These are phyloP conservation scores for Formicarius rufipectus DNA, from an alignment of 2,113 vertebrate genomes.

Conservation along the genomic window DNA sequence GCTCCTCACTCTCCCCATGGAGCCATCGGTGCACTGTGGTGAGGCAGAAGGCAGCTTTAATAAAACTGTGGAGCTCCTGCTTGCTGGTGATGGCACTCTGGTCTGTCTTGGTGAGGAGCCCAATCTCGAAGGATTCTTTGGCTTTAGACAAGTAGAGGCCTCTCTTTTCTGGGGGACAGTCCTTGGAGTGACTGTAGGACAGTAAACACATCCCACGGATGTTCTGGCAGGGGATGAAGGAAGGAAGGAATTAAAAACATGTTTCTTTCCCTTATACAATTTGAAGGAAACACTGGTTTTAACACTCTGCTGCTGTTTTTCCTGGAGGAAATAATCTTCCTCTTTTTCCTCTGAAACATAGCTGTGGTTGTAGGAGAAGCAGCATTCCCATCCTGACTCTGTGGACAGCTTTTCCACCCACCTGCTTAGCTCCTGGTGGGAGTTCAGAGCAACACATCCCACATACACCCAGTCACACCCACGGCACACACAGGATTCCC, in stretches of 20 bases:
- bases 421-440: background rate
- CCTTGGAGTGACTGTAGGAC: conserved; percentile 84
- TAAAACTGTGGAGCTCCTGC: conserved; percentile 89
- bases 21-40: conserved; percentile 78
- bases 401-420: background rate
- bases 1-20: background rate
- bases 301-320: background rate
- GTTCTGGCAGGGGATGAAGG: conserved; percentile 71
- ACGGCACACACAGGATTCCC: background rate
- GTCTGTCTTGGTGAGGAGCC: conserved; percentile 82
- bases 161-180: conserved; percentile 74
- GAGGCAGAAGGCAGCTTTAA: conserved; percentile 89
- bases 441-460: background rate
- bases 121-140: conserved; percentile 87
- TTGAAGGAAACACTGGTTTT: background rate
- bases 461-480: background rate
- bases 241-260: background rate
- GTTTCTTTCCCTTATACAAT: background rate
- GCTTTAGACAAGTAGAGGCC: conserved; percentile 76
- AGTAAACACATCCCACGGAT: conserved; percentile 87
- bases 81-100: conserved; percentile 77
- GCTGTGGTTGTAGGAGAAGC: background rate
- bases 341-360: background rate
- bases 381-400: background rate
- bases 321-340: background rate